Evolutionary conservation across 1,140 invertebrate species (phyloP).

Genomic region (Drosophila ficusphila): DNA sequence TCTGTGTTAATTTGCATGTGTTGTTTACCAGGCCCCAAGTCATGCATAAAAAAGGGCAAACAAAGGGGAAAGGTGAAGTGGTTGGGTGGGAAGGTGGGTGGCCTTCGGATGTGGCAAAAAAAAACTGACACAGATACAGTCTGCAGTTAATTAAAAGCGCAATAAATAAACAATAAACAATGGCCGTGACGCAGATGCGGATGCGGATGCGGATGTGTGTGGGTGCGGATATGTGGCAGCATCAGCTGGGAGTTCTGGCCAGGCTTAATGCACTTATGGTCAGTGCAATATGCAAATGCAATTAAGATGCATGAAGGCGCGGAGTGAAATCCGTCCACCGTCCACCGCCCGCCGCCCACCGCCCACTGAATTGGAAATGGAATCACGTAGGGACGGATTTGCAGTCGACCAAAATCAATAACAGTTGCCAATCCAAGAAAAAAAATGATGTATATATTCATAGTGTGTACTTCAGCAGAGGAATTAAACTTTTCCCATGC

Average conservation of each 20-base stretch:
- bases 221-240: constrained; percentile 4
- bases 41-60: constrained; percentile 31
- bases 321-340: constrained; percentile 6
- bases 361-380: constrained; percentile 41
- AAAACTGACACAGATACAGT: constrained; percentile 26
- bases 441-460: neutral
- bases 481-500: constrained; percentile 11
- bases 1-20: constrained; percentile 16
- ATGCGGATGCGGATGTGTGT: constrained; percentile 2
- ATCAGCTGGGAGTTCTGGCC: constrained; percentile 13
- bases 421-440: neutral
- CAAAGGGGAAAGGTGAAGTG: constrained; percentile 2
- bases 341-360: constrained; percentile 7
- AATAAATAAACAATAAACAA: constrained; percentile 59
- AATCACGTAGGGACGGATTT: neutral
- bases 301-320: constrained; percentile 54
- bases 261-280: constrained; percentile 56
- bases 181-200: constrained; percentile 38
- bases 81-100: too few species aligned
- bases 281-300: constrained; percentile 72
- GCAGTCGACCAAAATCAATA: constrained; percentile 35
- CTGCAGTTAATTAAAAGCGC: constrained; percentile 48
- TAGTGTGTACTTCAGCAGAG: neutral
- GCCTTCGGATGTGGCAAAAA: neutral
- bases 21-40: constrained; percentile 33